Base-by-base conservation (phyloP, 2,888 invertebrate genomes). In the Ceramica pisi region DNA sequence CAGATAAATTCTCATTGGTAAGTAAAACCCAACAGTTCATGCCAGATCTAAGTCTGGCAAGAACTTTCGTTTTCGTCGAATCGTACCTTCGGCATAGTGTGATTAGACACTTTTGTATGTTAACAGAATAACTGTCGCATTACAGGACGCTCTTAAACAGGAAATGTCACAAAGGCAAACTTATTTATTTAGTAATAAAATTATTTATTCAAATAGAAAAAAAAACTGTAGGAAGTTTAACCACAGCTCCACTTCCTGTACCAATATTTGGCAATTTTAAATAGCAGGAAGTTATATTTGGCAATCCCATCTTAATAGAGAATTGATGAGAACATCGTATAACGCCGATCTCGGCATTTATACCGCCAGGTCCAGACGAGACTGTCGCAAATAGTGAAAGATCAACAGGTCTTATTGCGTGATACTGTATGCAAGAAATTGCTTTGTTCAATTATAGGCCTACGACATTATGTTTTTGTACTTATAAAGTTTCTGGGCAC, bases 271-370 rank as follows among this genome's bases (percentile, higher is more conserved):
- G 35, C 16, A 71, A 48, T 48, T 57, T 59, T 7, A 19, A 48
- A 19, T 14, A 9, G 26, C 19, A 48, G 48, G 19, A 10, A 56
- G 46, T 38, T 14, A 46, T 38, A 21, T 50, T 69, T 21, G 9
- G 9, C 26, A 21, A 26, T 70, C 14, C 6, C 16, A 23, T 70
- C 6, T 31, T 23, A 73, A 72, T 60, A 35, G 48, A 31, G 19
- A 72, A 31, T n/a, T 41, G 19, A 70, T 51, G n/a, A 50, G 23
- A 50, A 21, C 26, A 44, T 75, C 48, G 12, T n/a, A 19, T 26
- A 66, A 6, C 12, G 41, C 19, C 23, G 35, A 35, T 35, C 12
- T 63, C 23, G 55, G 31, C 63, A 48, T 62, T 55, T 26, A 48
- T 23, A 48, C 23, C 64, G 31, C 63, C 41, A n/a, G 16, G n/a